Evolutionary conservation across 2,113 vertebrate genomes (phyloP).

Genomic region (Pollachius pollachius): DNA sequence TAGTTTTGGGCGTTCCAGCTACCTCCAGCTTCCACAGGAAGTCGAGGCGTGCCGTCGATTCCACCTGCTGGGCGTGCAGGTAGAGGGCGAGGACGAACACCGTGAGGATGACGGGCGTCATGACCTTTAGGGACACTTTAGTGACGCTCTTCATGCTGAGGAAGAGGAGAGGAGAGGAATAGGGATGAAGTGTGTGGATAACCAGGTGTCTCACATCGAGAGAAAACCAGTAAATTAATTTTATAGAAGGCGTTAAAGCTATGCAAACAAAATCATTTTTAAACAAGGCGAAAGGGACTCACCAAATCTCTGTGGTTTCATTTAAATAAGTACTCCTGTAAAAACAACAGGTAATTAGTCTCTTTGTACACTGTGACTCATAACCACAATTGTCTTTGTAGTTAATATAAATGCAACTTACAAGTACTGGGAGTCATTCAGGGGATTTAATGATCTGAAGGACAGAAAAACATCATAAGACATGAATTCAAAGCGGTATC

Average conservation of each 20-base stretch:
- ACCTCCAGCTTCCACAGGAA: conserved; percentile 99
- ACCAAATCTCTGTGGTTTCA: conserved; percentile 81
- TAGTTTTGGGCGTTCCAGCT: background rate
- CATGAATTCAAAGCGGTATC: background rate
- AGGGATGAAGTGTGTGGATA: background rate
- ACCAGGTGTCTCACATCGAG: background rate
- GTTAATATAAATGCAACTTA: conserved; percentile 28
- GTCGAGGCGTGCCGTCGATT: conserved; percentile 94
- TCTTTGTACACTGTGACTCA: too few relatives aligned
- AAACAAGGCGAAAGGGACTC: conserved; percentile 50
- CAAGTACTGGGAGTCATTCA: conserved; percentile 54
- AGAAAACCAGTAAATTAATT: background rate
- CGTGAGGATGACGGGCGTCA: conserved; percentile 89
- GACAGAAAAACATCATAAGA: conserved; percentile 11
- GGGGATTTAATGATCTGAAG: conserved; percentile 38
- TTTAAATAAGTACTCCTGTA: conserved; percentile 71
- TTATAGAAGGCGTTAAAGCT: background rate
- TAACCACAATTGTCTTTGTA: too few relatives aligned
- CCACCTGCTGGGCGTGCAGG: conserved; percentile 95
- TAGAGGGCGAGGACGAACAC: conserved; percentile 94
- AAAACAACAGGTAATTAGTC: conserved; percentile 22
- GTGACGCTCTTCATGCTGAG: conserved; percentile 54
- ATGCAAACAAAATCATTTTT: background rate
- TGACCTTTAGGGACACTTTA: conserved; percentile 86
- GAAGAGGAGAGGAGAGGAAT: conserved; percentile 3